phyloP scores from a whole-genome alignment of 1,140 invertebrate species.

The Papilio polyxenes region DNA sequence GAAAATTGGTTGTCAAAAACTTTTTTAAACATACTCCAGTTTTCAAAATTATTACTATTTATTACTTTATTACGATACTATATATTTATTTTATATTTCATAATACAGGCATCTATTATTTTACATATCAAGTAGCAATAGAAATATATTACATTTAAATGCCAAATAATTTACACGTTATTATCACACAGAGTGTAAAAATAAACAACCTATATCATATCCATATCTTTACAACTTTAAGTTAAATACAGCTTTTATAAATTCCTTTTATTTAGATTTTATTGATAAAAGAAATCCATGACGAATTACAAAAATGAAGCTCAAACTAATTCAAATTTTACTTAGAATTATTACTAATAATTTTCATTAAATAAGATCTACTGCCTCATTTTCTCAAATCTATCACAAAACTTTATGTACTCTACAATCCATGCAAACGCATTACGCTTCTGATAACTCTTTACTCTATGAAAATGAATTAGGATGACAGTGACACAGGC shows the following conservation, averaged over 20 bases:
- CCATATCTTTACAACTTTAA: neutral
- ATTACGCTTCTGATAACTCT: neutral
- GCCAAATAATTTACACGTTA: slow-evolving; percentile 1
- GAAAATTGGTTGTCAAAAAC: neutral
- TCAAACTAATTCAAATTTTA: neutral
- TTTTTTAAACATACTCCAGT: neutral
- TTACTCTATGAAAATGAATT: slow-evolving; percentile 7
- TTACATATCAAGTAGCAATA: neutral
- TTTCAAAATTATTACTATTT: neutral
- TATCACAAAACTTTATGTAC: neutral
- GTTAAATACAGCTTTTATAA: too few species aligned
- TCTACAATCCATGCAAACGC: neutral
- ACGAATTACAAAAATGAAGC: neutral
- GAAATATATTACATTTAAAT: slow-evolving; percentile 17
- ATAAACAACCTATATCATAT: neutral
- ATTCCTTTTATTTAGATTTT: too few species aligned
- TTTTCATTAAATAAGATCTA: neutral
- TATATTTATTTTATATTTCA: neutral
- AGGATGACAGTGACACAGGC: neutral
- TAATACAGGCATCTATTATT: slow-evolving; percentile 8
- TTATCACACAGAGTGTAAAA: neutral
- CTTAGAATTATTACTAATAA: slow-evolving; percentile 4
- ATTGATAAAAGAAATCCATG: neutral
- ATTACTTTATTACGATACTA: neutral
- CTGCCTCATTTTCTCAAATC: neutral